These are phyloP conservation scores for Bombyx mori DNA, from an alignment of 1,140 invertebrate genomes.

Conservation along the genomic window DNA sequence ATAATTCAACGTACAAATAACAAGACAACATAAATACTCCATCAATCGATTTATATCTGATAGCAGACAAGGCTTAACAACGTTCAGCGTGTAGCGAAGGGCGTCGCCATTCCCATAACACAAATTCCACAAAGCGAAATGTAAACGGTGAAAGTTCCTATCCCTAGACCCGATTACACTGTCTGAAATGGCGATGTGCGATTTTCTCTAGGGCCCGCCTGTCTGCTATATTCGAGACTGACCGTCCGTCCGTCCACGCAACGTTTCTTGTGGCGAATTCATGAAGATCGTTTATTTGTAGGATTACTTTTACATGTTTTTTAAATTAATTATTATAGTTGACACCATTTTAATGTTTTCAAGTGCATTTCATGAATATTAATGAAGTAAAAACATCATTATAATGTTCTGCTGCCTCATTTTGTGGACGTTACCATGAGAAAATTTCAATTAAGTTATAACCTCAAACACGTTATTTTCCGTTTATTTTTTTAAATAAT, in stretches of 20 bases:
- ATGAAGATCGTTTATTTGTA: no score
- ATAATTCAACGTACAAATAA: neutral
- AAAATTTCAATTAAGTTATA: no score
- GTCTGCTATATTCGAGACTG: slow-evolving; percentile 34
- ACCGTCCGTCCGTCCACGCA: slow-evolving; percentile 4
- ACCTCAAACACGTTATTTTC: no score
- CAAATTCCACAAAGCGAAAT: slow-evolving; percentile 54
- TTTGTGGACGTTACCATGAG: no score
- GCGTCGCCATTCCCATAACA: slow-evolving; percentile 52
- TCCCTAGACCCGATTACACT: slow-evolving; percentile 36
- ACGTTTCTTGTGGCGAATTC: no score
- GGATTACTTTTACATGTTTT: no score
- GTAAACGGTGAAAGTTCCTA: slow-evolving; percentile 57
- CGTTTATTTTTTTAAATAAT: no score
- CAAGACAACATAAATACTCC: neutral
- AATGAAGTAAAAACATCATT: no score
- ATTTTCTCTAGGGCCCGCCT: slow-evolving; percentile 38
- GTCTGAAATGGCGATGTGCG: slow-evolving; percentile 53
- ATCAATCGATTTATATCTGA: slow-evolving; percentile 4
- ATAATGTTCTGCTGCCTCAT: no score
- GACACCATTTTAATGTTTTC: no score
- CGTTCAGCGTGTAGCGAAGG: slow-evolving; percentile 22
- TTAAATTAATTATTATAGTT: no score
- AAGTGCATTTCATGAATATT: no score
- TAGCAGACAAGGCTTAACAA: slow-evolving; percentile 13